These are phyloP conservation scores for Trachymyrmex cornetzi DNA, from an alignment of 1,140 invertebrate species.

Conservation along the genomic window DNA sequence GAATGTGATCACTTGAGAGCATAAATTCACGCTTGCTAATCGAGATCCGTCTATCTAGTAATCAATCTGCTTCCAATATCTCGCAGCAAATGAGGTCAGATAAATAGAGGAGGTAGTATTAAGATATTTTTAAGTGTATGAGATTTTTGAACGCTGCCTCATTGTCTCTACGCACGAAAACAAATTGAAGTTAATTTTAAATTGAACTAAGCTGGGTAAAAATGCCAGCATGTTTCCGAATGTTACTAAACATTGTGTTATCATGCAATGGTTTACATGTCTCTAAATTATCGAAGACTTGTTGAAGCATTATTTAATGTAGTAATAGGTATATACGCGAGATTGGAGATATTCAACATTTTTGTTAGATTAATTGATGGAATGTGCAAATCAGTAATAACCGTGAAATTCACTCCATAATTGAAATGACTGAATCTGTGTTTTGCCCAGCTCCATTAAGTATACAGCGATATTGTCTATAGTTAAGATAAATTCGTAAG, in stretches of 20 bases:
- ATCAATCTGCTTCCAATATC: constrained; percentile 60
- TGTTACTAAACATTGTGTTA: neutral
- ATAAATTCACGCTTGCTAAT: constrained; percentile 12
- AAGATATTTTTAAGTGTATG: constrained; percentile 52
- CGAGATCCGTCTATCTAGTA: constrained; percentile 39
- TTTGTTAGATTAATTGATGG: neutral
- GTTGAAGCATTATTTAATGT: neutral
- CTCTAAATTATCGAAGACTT: neutral
- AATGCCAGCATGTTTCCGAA: neutral
- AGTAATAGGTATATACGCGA: neutral
- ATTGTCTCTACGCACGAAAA: constrained; percentile 38
- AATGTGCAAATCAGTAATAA: neutral
- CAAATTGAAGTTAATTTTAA: constrained; percentile 47
- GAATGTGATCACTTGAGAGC: constrained; percentile 4
- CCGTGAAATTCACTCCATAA: neutral
- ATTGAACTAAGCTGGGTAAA: constrained; percentile 42
- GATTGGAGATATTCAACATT: neutral
- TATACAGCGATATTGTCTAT: constrained; percentile 14
- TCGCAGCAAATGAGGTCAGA: constrained; percentile 1
- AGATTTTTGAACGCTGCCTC: constrained; percentile 21
- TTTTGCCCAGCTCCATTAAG: constrained; percentile 39
- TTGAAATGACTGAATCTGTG: neutral
- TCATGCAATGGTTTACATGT: neutral
- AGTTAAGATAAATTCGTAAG: neutral
- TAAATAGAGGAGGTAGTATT: constrained; percentile 40